phyloP scores from a whole-genome alignment of 2,113 vertebrate genomes.

The Oostethus manadensis region DNA sequence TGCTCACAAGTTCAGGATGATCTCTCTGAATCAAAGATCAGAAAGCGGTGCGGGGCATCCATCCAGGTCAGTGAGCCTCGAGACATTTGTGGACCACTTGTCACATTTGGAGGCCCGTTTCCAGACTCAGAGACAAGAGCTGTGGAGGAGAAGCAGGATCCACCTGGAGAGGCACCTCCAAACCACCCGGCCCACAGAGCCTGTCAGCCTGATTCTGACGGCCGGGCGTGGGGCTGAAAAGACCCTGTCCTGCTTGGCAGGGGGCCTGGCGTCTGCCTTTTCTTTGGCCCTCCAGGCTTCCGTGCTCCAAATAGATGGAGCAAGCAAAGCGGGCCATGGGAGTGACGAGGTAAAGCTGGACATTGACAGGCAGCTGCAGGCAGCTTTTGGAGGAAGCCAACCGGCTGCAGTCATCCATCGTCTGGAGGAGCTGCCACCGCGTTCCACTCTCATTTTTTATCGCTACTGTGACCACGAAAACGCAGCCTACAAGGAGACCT shows the following conservation, averaged over 20 bases:
- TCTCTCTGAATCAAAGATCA: not conserved
- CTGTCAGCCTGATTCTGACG: conserved; percentile 81
- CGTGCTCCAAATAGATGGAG: conserved; percentile 72
- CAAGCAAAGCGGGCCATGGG: conserved; percentile 52
- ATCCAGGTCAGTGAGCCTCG: conserved; percentile 1
- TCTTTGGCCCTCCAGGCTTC: conserved; percentile 64
- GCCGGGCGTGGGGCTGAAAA: conserved; percentile 68
- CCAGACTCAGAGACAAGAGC: conserved; percentile 71
- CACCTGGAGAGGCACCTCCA: conserved; percentile 82
- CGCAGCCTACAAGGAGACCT: conserved; percentile 81
- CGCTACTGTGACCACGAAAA: conserved; percentile 94
- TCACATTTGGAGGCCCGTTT: conserved; percentile 61
- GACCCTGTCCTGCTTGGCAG: conserved; percentile 82
- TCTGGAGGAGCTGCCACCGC: conserved; percentile 83
- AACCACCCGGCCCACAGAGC: conserved; percentile 67
- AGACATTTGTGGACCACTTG: conserved; percentile 32
- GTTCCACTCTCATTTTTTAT: conserved; percentile 90
- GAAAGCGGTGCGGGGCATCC: not conserved
- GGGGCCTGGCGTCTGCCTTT: conserved; percentile 71
- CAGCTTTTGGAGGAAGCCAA: conserved; percentile 70
- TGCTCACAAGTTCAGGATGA: conserved; percentile 18
- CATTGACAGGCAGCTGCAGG: conserved; percentile 75
- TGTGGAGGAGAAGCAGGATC: conserved; percentile 77
- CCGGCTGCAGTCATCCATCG: conserved; percentile 80
- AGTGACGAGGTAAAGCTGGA: conserved; percentile 79